These are phyloP conservation scores for Isurus oxyrinchus DNA, from an alignment of 2,113 vertebrate genomes.

Conservation along the genomic window DNA sequence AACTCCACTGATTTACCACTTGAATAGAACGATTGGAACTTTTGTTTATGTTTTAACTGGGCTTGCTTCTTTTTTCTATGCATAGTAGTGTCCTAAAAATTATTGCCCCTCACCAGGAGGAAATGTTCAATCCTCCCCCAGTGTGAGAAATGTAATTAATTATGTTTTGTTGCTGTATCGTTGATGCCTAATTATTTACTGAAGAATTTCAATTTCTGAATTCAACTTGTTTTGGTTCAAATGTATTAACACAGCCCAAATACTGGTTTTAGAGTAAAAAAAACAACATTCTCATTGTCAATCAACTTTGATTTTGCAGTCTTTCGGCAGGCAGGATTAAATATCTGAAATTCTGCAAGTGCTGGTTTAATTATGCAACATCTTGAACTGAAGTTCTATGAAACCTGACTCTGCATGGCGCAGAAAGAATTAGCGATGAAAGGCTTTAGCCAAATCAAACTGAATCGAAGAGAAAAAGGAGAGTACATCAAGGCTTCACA, in stretches of 20 bases:
- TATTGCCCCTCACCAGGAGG: neutral
- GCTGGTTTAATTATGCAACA: constrained; percentile 28
- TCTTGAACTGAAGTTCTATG: neutral
- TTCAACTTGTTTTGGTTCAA: neutral
- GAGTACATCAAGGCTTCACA: constrained; percentile 38
- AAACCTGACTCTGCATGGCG: constrained; percentile 39
- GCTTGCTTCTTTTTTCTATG: neutral
- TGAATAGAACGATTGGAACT: neutral
- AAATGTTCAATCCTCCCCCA: neutral
- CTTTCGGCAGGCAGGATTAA: constrained; percentile 7
- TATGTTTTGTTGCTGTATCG: neutral
- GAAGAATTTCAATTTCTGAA: neutral
- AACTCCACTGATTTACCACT: neutral
- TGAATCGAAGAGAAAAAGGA: constrained; percentile 42
- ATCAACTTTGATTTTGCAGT: constrained; percentile 1
- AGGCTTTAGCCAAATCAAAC: constrained; percentile 43
- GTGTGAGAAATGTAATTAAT: neutral
- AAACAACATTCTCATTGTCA: neutral
- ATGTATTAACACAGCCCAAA: neutral
- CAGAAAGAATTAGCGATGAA: constrained; percentile 41
- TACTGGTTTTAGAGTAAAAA: neutral
- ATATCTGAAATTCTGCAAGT: constrained; percentile 26
- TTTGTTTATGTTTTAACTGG: neutral
- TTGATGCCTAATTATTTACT: neutral
- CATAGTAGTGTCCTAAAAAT: neutral